Percentiles rank a stretch among this genome's conserved stretches.
Evolutionary conservation across 2,113 vertebrate genomes (phyloP).

Genomic region (Mormoops blainvillei): DNA sequence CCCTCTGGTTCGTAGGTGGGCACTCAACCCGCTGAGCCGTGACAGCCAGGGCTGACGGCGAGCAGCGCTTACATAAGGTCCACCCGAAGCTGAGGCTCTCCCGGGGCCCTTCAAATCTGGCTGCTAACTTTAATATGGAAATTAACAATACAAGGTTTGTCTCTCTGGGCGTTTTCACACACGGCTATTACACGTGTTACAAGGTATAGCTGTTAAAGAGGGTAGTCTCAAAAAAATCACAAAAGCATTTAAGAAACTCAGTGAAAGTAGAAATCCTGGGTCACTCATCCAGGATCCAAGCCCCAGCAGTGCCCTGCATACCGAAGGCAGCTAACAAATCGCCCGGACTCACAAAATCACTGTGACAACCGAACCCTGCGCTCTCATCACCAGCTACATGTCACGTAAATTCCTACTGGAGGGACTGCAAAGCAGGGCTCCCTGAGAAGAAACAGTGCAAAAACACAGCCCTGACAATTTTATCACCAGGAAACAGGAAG

Average conservation of each 20-base stretch:
- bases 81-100: not conserved
- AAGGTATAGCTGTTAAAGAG: not conserved
- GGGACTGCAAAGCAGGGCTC: not conserved
- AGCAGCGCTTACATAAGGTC: not conserved
- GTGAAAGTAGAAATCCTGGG: not conserved
- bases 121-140: not conserved
- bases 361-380: not conserved
- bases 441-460: not conserved
- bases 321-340: not conserved
- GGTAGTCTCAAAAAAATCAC: not conserved
- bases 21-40: too few species aligned
- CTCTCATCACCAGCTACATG: not conserved
- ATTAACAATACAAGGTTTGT: not conserved
- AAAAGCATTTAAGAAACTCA: not conserved
- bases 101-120: not conserved
- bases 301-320: not conserved
- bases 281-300: not conserved
- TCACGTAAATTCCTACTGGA: not conserved
- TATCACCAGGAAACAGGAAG: not conserved
- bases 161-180: not conserved
- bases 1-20: too few species aligned
- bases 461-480: not conserved
- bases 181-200: not conserved
- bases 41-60: not conserved
- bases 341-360: not conserved